Base-by-base conservation (phyloP, 2,797 vertebrate species). In the Chelon labrosus region DNA sequence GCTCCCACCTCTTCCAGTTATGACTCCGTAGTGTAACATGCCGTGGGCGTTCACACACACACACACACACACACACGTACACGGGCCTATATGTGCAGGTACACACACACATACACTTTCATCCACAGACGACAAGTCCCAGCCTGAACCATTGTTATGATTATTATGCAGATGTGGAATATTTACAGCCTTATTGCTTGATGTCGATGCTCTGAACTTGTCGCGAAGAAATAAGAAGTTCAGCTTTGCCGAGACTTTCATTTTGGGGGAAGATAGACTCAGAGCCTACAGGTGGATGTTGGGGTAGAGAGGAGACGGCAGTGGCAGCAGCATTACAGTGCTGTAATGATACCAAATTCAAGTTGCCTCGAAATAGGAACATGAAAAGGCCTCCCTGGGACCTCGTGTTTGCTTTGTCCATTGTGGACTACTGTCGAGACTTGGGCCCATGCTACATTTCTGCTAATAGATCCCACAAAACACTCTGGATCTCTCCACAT, bases 11-110 rank as follows among this genome's bases (percentile, higher is more conserved):
- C 52, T 68, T 82, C 54, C 51, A 77, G 65, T 65, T 60, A 46
- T 79, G 64, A 68, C 63, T 87, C 80, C 79, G 58, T 76, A 39
- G 27, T 47, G 58, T 53, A 19, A 78, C 75, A 72, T 51, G 64
- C 31, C 65, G 69, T 25, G 22, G 35, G 17, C 57, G 57, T n/a
- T 22, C 53, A 53, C 17, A 16, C 70, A 62, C 31, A 22, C 37
- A 55, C 49, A 55, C 38, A 53, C 35, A 65, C 55, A 37, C 41
- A 42, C 10, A 61, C 35, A 38, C 52, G 46, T 19, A 13, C 70
- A 64, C 37, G 25, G 37, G 50, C 37, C 52, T 35, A 64, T 52
- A 65, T n/a, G 31, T 60, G 66, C 64, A 44, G 54, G 62, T 46
- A 59, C 25, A 46, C 50, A 19, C 51, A 49, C 27, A 46, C 50